phyloP scores from a whole-genome alignment of 2,797 vertebrate species.

The Nannoperca obscura region DNA sequence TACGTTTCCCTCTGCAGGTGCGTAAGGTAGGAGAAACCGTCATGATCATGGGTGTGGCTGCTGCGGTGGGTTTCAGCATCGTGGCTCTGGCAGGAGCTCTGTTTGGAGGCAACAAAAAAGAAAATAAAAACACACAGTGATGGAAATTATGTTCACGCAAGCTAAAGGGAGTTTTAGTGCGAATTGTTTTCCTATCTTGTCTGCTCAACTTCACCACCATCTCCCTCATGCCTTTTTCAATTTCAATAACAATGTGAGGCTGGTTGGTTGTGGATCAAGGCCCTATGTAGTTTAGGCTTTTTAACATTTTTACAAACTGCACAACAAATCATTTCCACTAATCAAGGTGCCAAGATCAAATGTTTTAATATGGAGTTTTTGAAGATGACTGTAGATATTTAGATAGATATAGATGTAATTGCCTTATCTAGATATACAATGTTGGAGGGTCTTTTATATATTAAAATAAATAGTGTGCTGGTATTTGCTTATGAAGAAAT shows the following conservation, averaged over 20 bases:
- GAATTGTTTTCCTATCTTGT: neutral
- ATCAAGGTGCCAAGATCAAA: slow-evolving; percentile 11
- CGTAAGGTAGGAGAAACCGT: slow-evolving; percentile 56
- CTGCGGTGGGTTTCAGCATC: slow-evolving; percentile 31
- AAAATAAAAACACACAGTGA: slow-evolving; percentile 69
- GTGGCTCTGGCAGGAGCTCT: slow-evolving; percentile 53
- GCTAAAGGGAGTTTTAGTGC: neutral
- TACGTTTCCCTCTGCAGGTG: slow-evolving; percentile 70
- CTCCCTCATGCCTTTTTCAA: neutral
- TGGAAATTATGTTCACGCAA: neutral
- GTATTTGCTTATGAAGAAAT: neutral
- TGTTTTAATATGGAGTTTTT: slow-evolving; percentile 22
- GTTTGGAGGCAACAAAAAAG: slow-evolving; percentile 65
- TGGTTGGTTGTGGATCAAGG: neutral
- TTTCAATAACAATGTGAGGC: neutral
- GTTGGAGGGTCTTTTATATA: neutral
- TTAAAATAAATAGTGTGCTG: neutral
- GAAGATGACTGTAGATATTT: neutral
- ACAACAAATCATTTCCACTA: neutral
- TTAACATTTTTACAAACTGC: slow-evolving; percentile 6
- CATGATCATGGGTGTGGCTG: slow-evolving; percentile 19
- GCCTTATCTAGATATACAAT: too few species aligned
- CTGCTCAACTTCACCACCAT: neutral
- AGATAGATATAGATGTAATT: too few species aligned
- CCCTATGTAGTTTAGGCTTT: neutral